phyloP scores from a whole-genome alignment of 2,797 vertebrate genomes.

The Linurgus olivaceus region DNA sequence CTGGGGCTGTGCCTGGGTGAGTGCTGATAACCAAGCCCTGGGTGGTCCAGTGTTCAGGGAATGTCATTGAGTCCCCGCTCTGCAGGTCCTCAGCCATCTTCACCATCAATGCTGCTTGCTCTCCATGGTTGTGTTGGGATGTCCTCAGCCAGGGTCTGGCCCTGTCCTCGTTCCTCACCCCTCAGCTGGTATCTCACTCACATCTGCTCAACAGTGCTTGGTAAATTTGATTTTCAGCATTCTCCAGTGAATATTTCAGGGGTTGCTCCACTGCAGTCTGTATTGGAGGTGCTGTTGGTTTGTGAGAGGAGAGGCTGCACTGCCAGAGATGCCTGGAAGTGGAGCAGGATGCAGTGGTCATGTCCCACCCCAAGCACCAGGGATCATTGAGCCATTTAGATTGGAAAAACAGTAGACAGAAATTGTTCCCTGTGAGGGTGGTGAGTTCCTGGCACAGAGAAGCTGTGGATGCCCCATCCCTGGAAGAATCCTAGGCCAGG shows the following conservation, averaged over 20 bases:
- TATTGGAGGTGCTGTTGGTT: rapidly evolving
- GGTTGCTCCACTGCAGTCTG: background rate
- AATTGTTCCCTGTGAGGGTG: background rate
- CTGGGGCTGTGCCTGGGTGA: background rate
- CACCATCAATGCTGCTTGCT: background rate
- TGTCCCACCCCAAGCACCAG: rapidly evolving
- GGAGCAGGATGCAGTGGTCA: rapidly evolving
- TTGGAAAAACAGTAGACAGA: background rate
- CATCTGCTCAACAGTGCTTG: background rate
- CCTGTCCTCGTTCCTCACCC: background rate
- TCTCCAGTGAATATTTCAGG: background rate
- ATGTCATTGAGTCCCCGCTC: rapidly evolving
- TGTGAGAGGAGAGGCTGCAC: rapidly evolving
- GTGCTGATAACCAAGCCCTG: background rate
- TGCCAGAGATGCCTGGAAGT: background rate
- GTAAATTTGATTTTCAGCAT: background rate
- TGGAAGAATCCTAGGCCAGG: background rate
- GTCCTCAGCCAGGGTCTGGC: background rate
- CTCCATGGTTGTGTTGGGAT: background rate
- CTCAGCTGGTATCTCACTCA: background rate
- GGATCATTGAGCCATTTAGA: background rate
- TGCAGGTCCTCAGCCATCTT: background rate
- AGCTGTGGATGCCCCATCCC: background rate
- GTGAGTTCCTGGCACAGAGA: background rate
- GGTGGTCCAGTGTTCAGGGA: rapidly evolving